Conservation (phyloP, 1,140 invertebrate species). For the Diprion similis region DNA sequence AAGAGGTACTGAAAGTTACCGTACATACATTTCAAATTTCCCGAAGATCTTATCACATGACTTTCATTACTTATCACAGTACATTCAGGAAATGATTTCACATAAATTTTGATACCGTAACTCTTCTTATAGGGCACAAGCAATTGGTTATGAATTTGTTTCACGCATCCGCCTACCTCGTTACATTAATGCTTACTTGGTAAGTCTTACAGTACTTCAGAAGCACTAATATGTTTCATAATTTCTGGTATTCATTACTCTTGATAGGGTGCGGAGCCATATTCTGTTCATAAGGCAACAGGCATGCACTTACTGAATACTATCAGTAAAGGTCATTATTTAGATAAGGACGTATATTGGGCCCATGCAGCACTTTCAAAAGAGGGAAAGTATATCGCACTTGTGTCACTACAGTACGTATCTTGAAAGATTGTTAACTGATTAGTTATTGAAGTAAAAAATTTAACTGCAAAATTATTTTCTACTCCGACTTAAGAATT, state of each 20-base stretch:
- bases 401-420: slow-evolving; percentile 62
- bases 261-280: slow-evolving; percentile 70
- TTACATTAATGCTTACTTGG: slow-evolving; percentile 72
- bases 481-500: slow-evolving; percentile 6
- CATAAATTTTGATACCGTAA: slow-evolving; percentile 12
- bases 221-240: slow-evolving; percentile 6
- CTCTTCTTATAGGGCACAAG: slow-evolving; percentile 65
- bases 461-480: not conserved
- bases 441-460: not conserved
- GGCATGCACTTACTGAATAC: slow-evolving; percentile 68
- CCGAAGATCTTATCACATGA: not conserved
- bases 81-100: slow-evolving; percentile 18
- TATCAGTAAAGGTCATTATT: slow-evolving; percentile 70
- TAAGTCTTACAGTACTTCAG: slow-evolving; percentile 44
- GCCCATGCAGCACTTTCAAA: slow-evolving; percentile 72
- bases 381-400: slow-evolving; percentile 60
- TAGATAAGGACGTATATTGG: slow-evolving; percentile 73
- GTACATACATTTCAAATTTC: not conserved
- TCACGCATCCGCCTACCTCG: slow-evolving; percentile 73
- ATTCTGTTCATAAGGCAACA: slow-evolving; percentile 69
- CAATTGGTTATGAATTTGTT: slow-evolving; percentile 73
- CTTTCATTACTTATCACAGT: slow-evolving; percentile 1
- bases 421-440: slow-evolving; percentile 11
- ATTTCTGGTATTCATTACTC: slow-evolving; percentile 21
- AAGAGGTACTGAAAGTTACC: slow-evolving; percentile 62